Conservation (phyloP, 2,888 invertebrate species). For the Loripinus fragilis region DNA sequence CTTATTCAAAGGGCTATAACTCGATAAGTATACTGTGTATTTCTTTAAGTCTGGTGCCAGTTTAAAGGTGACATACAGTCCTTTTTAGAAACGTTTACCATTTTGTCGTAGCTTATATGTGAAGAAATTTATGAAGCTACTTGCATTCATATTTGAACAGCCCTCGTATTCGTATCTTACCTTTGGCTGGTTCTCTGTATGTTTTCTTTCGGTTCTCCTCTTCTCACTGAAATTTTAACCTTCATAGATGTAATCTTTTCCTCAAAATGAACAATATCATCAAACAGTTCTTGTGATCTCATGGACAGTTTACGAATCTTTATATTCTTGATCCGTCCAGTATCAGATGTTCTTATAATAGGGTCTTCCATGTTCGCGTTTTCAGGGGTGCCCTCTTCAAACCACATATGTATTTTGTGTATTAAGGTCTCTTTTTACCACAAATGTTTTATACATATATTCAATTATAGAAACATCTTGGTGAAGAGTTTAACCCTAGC, state of each 20-base stretch:
- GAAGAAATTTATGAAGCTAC: too few relatives aligned
- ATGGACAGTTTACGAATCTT: slow-evolving; percentile 22
- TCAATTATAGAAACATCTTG: too few relatives aligned
- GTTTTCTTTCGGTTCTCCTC: not conserved
- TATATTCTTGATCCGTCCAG: not conserved
- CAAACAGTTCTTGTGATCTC: slow-evolving; percentile 46
- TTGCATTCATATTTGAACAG: too few relatives aligned
- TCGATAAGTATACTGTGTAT: too few relatives aligned
- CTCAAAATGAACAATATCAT: slow-evolving; percentile 49
- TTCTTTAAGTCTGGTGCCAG: too few relatives aligned
- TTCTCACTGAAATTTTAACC: slow-evolving; percentile 43
- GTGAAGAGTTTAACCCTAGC: not conserved
- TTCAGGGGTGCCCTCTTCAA: not conserved
- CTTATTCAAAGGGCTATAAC: too few relatives aligned
- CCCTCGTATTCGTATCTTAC: too few relatives aligned
- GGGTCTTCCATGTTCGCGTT: not conserved
- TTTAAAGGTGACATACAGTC: too few relatives aligned
- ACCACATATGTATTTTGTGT: slow-evolving; percentile 6
- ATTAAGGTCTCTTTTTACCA: too few relatives aligned
- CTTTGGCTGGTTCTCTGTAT: not conserved
- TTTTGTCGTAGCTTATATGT: too few relatives aligned
- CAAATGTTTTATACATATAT: too few relatives aligned
- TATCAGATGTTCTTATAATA: not conserved
- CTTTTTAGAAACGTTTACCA: too few relatives aligned
- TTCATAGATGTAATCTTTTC: slow-evolving; percentile 37